Base-by-base conservation (phyloP, 2,888 invertebrate species). In the Drosophila formosana region DNA sequence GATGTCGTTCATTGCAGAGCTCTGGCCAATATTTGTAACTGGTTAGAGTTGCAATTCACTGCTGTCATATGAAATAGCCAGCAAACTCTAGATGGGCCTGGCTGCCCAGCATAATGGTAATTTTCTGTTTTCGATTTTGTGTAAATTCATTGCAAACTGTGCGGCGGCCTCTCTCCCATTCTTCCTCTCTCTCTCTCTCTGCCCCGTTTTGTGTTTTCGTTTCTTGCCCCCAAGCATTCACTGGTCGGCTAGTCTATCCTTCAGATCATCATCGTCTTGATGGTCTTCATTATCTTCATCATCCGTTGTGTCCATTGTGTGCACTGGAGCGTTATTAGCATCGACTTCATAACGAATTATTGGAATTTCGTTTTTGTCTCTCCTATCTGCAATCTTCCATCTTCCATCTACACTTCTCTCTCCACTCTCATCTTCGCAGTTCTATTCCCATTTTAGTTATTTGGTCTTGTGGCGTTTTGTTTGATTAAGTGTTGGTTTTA, bases 51-150 rank as follows among this genome's bases (percentile, higher is more conserved):
- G 79, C 82, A 80, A 80, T 72, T 78, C 75, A 74, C 70, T 79
- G 77, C 79, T 80, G 84, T 74, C 78, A 78, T 80, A 78, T 72
- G 78, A 76, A 78, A 73, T 67, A 60, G 66, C 67, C 65, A 50
- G 41, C 46, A 55, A 50, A 53, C 7, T 11, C 30, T 1, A 39
- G 47, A 9, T 11, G 45, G 79, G 74, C 74, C 58, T 56, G 67
- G 65, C 78, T 79, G 75, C 55, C 73, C 41, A 56, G 80, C 76
- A 80, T 84, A 85, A 83, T 84, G 85, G 86, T 85, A 85, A 84
- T 84, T 84, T 84, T 85, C 85, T 82, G 84, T 83, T 84, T 84
- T 84, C 83, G 86, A 83, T 85, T 84, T 84, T 85, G 83, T 84
- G 84, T 84, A 85, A 84, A 84, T 84, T 85, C 86, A 85, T 83